These are phyloP conservation scores for Spizella passerina DNA, from an alignment of 2,797 vertebrate species.

Conservation along the genomic window DNA sequence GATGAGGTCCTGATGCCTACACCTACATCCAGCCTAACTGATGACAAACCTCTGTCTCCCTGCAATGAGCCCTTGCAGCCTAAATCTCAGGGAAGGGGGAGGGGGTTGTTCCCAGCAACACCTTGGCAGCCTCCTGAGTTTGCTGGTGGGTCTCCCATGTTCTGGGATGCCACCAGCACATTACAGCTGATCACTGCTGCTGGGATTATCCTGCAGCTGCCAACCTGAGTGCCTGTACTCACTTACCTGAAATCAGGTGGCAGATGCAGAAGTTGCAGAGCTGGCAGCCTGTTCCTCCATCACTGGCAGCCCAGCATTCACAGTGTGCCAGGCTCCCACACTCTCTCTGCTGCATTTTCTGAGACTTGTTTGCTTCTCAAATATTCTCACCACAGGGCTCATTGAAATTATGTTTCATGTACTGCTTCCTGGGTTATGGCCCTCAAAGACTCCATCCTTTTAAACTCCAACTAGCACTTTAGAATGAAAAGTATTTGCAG, in stretches of 20 bases:
- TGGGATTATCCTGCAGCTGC: not conserved
- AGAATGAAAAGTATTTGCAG: not conserved
- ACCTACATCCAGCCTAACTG: not conserved
- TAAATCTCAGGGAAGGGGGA: not conserved
- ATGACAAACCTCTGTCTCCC: not conserved
- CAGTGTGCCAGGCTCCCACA: not conserved
- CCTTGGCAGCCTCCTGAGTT: not conserved
- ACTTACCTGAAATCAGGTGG: not conserved
- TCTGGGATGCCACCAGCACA: not conserved
- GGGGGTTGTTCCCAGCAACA: not conserved
- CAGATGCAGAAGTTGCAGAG: not conserved
- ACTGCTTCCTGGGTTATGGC: not conserved
- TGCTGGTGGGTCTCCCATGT: not conserved
- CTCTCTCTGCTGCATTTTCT: accelerated
- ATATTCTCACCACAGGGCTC: not conserved
- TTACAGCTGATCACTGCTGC: not conserved
- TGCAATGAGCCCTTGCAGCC: not conserved
- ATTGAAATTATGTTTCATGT: not conserved
- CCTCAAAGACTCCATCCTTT: not conserved
- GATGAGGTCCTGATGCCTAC: not conserved
- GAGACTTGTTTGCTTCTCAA: not conserved
- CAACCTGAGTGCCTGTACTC: not conserved
- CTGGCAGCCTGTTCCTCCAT: not conserved
- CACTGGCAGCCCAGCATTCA: not conserved
- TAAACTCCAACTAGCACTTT: not conserved